phyloP scores from a whole-genome alignment of 2,113 vertebrate genomes.

The Synodontis membranacea region DNA sequence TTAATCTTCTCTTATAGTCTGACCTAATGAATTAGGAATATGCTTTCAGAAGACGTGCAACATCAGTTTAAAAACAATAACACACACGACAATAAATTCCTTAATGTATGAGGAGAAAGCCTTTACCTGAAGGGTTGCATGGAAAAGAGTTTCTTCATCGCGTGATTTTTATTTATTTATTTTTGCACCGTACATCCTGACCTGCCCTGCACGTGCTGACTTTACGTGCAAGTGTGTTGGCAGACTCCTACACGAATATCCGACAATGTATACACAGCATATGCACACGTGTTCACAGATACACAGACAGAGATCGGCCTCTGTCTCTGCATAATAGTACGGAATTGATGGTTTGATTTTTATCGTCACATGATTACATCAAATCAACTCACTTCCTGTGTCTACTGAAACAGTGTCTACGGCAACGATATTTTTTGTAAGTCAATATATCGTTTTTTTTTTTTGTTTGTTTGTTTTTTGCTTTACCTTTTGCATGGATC shows the following conservation, averaged over 20 bases:
- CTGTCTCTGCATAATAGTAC: not conserved
- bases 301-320: not conserved
- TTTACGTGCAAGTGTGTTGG: not conserved
- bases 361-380: not conserved
- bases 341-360: not conserved
- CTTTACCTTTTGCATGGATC: constrained; percentile 16
- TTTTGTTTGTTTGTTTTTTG: no score
- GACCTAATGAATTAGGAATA: not conserved
- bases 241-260: not conserved
- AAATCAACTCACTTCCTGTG: not conserved
- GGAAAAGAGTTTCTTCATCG: not conserved
- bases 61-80: not conserved
- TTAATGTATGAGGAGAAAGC: not conserved
- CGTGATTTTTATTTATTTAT: no score
- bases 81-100: no score
- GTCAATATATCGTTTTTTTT: constrained; percentile 56
- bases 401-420: not conserved
- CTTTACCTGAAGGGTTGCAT: not conserved
- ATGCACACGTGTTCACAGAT: not conserved
- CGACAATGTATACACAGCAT: not conserved
- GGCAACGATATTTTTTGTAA: constrained; percentile 51
- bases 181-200: not conserved
- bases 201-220: not conserved
- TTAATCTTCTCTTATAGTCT: not conserved
- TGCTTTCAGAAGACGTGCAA: not conserved